Base-by-base conservation (phyloP, 2,113 vertebrate species). In the Oncorhynchus masou region DNA sequence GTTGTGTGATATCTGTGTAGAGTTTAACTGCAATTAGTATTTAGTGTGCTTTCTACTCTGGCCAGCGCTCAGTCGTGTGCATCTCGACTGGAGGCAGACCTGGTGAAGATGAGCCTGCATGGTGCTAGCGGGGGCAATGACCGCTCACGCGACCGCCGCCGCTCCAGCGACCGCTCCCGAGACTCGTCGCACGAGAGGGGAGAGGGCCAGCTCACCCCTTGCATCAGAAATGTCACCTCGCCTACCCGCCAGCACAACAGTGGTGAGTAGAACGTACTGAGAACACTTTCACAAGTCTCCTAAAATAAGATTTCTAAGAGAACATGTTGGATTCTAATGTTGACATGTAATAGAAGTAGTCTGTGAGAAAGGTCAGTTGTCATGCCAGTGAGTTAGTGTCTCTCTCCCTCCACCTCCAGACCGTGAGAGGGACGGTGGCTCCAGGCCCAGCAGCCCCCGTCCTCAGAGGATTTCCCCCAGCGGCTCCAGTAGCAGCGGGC, bases 181-280 rank as follows among this genome's bases (percentile, higher is more conserved):
- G 97, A 99, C 91, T 99, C 98, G 1, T 99, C 98, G 57, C 98
- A 99, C 1, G 98, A 99, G 88, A 94, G 97, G 79, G 89, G 88
- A 74, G 98, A 99, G 81, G 95, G 96, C 75, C 97, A 99, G 74
- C 96, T 99, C 76, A 99, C 98, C 73, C 98, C 98, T 0, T 99
- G 98, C 90, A 99, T 99, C 88, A 94, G 97, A 81, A 99, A 99
- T 80, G 93, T 99, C 83, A 98, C 96, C 74, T 99, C 98, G 70
- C 98, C 98, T 85, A 99, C 97, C 73, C 93, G 96, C 39, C 98
- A 98, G 75, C 94, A 97, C 87, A 96, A 96, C 84, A 91, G 91
- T 81, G 97, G 97, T 99, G 91, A 87, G 95, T 93, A 81, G 64
- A 69, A 12, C 9, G 9, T 25, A 60, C 54, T 19, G 20, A 27